Evolutionary conservation across 2,113 vertebrate species (phyloP), one percentile per base, ranked within the genome.

Genomic region (Hipposideros armiger): DNA sequence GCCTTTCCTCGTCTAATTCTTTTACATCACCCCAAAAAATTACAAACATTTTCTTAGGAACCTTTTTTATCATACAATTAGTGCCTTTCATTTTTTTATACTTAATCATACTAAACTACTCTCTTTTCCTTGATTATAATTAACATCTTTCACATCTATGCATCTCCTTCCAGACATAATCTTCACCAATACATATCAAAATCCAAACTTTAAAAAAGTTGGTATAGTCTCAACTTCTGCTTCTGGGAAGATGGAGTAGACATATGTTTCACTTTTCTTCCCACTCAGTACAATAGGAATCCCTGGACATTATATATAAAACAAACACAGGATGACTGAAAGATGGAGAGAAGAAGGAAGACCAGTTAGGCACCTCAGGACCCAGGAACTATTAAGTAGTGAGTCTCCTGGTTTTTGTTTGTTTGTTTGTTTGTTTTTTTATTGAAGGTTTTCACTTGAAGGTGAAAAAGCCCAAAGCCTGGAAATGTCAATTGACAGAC

Each of bases 41-140:
- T 45, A 70, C 0, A 91, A 73, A 66, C 36, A 19, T 45, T 40
- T 20, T 85, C 45, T 60, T 54, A 78, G 7, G 36, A 87, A 82
- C 5, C 13, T 14, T 60, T 91, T 77, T 72, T 24, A 42, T 76
- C 5, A 67, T 50, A 58, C 20, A 42, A 30, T 56, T 40, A 56
- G 13, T 95, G 15, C 7, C 47, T 64, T 89, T 69, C 1, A 76
- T 60, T 83, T 92, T 76, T 93, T 77, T 76, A 87, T 60, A 70
- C 11, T 87, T 9, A 81, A 45, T 54, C 52, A 50, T 50, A 36
- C 42, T 86, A 50, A 87, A 52, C 5, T 90, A 42, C 4, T n/a
- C 13, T 72, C 9, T 81, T 3, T 28, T n/a, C 2, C 58, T 56
- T 60, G 11, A 73, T 67, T 90, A 19, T 58, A 69, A 67, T 82